Base-by-base conservation (phyloP, 2,113 vertebrate species). In the Rhinichthys klamathensis region DNA sequence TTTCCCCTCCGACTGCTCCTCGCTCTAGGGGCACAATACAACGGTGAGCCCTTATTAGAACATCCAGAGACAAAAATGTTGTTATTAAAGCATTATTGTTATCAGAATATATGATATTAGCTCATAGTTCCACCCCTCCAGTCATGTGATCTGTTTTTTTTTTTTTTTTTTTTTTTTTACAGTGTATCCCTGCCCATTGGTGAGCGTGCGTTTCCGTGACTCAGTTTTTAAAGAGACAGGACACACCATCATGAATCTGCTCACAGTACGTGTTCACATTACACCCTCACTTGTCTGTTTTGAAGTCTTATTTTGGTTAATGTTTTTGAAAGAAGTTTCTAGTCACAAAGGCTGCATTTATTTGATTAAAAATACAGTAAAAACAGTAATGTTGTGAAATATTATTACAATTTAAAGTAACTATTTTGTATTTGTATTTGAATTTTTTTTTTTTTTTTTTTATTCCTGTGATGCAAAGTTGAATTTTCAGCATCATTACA, bases 1-100 rank as follows among this genome's bases (percentile, higher is more conserved):
- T 99, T 99, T 87, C 97, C 98, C 0, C 95, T 98, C 51, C 94
- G 97, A 60, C 95, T 99, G 89, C 95, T 99, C 78, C 94, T 99
- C 61, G 94, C 97, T 93, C 85, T 99, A 75, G 98, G 98, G 87
- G 93, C 95, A 51, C 96, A 97, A 89, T 96, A 96, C 88, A 94
- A 89, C 25, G 94, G 98, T 99, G 90, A 92, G 94, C 90, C 67
- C 21, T n/a, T 1, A 12, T 56, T 60, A 5, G 38, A 61, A 27
- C 21, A 44, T 41, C 35, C 32, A n/a, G n/a, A 27, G 18, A 35
- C 21, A 5, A 49, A 32, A 49, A 8, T 7, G 15, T 76, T 61
- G 38, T 27, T 44, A 10, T 12, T 18, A 4, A 38, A 25, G 6
- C 0, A 1, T 1, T 54, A 6, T 1, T 54, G 3, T 10, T 12